phyloP scores from a whole-genome alignment of 2,113 vertebrate genomes.

The Salvelinus fontinalis region DNA sequence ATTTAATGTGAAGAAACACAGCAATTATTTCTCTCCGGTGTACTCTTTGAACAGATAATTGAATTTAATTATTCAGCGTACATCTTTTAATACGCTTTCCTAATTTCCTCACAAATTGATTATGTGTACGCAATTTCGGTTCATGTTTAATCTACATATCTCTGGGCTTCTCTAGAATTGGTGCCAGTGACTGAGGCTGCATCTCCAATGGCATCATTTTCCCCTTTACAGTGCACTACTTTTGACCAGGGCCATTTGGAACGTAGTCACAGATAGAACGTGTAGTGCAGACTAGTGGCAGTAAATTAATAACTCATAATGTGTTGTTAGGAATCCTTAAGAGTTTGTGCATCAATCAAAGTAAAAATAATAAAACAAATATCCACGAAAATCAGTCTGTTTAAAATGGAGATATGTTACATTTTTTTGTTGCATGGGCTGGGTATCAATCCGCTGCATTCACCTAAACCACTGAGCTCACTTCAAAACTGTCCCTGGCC shows the following conservation, averaged over 20 bases:
- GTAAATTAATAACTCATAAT: not conserved
- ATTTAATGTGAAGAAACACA: conserved; percentile 59
- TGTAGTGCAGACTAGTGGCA: not conserved
- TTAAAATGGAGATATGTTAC: no score
- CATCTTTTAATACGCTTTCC: conserved; percentile 66
- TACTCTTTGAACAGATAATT: conserved; percentile 69
- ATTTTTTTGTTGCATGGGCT: no score
- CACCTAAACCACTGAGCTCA: no score
- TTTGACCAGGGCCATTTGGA: no score
- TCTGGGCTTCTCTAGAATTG: conserved; percentile 10
- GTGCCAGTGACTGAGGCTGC: no score
- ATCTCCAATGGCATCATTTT: no score
- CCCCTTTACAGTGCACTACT: no score
- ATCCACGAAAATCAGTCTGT: no score
- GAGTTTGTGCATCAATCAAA: no score
- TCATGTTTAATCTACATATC: conserved; percentile 45
- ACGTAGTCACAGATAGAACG: not conserved
- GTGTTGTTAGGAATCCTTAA: not conserved
- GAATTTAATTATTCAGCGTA: conserved; percentile 73
- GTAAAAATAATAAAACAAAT: no score
- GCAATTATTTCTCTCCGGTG: conserved; percentile 64
- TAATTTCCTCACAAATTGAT: conserved; percentile 68
- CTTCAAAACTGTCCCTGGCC: no score
- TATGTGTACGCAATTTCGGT: conserved; percentile 51
- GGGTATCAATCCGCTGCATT: no score